These are phyloP conservation scores for Galagoides demidoff DNA, from an alignment of 2,797 vertebrate species.

Conservation along the genomic window DNA sequence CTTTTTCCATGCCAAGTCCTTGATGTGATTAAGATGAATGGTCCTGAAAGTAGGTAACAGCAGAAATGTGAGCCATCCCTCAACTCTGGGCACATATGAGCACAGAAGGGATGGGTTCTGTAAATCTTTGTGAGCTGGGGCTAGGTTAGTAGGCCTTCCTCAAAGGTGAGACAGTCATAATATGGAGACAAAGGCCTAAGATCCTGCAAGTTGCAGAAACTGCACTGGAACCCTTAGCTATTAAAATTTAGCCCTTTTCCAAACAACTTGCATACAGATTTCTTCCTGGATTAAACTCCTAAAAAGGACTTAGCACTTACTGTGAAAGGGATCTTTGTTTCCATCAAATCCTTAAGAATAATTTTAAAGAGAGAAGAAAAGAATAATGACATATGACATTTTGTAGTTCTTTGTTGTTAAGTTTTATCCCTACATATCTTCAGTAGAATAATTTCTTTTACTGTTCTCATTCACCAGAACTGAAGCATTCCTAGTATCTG, in stretches of 20 bases:
- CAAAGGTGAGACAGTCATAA: background rate
- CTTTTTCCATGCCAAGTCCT: constrained; percentile 32
- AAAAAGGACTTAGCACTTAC: constrained; percentile 30
- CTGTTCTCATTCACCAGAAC: constrained; percentile 28
- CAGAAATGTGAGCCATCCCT: background rate
- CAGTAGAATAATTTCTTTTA: constrained; percentile 51
- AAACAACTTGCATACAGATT: background rate
- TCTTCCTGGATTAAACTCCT: constrained; percentile 22
- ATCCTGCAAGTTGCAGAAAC: background rate
- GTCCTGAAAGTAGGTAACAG: constrained; percentile 66
- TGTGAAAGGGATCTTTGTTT: constrained; percentile 3
- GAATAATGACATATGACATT: background rate
- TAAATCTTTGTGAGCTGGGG: background rate
- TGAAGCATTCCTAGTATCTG: background rate
- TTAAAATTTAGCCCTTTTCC: background rate
- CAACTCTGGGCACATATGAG: background rate
- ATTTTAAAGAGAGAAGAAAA: constrained; percentile 46
- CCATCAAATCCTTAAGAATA: constrained; percentile 19
- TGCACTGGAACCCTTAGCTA: background rate
- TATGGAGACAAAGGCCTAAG: background rate
- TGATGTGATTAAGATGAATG: constrained; percentile 74
- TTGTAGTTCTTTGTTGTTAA: background rate
- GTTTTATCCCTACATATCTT: background rate
- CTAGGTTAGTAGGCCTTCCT: background rate
- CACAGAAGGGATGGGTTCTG: background rate